phyloP scores from a whole-genome alignment of 2,888 invertebrate genomes.

The Cantharis rufa region DNA sequence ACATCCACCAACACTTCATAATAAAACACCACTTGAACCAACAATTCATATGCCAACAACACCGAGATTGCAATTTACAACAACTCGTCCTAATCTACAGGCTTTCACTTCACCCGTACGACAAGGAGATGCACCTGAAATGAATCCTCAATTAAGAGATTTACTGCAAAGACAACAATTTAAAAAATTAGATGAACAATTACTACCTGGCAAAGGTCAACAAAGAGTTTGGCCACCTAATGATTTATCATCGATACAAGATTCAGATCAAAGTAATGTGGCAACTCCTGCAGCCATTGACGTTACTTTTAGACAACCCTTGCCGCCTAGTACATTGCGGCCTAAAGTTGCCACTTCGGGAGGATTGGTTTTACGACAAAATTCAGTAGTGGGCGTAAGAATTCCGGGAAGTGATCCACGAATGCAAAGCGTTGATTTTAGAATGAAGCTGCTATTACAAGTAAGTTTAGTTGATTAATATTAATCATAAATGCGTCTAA shows the following conservation, averaged over 20 bases:
- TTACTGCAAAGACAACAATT: constrained; percentile 74
- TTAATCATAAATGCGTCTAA: background rate
- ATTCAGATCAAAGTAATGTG: constrained; percentile 44
- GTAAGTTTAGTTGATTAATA: constrained; percentile 29
- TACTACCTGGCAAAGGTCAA: constrained; percentile 50
- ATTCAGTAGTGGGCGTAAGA: constrained; percentile 42
- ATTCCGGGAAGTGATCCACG: constrained; percentile 55
- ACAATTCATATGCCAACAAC: constrained; percentile 62
- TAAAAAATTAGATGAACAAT: constrained; percentile 60
- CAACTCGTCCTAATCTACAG: constrained; percentile 38
- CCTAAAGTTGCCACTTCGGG: constrained; percentile 56
- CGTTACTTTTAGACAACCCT: constrained; percentile 71
- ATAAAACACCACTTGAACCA: constrained; percentile 52
- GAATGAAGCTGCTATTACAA: constrained; percentile 60
- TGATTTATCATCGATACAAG: constrained; percentile 36
- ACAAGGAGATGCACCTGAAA: constrained; percentile 58
- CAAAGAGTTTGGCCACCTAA: constrained; percentile 62
- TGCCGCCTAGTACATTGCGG: constrained; percentile 62
- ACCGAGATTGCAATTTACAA: constrained; percentile 59
- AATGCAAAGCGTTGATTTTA: constrained; percentile 59
- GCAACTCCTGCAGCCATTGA: constrained; percentile 55
- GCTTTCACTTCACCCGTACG: constrained; percentile 35
- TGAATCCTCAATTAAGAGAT: constrained; percentile 79
- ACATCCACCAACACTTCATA: constrained; percentile 39
- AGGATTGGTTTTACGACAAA: constrained; percentile 44